Base-by-base conservation (phyloP, 2,797 vertebrate species). In the Spea hammondii region DNA sequence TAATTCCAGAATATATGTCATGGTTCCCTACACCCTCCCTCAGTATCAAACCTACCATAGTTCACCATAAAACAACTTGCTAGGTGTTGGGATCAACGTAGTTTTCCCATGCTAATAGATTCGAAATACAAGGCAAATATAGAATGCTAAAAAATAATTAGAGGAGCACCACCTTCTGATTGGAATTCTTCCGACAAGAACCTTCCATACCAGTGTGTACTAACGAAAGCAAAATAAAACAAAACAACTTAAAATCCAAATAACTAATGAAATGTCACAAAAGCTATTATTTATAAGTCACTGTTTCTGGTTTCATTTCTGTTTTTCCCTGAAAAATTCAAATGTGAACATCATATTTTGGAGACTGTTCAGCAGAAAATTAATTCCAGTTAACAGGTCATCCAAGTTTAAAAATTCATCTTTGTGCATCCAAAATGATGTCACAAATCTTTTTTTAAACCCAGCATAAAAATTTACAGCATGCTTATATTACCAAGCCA, bases 331-430 rank as follows among this genome's bases (percentile, higher is more conserved):
- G 53, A 76, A 80, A 80, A 70, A 47, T 67, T 65, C 55, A 53
- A 49, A 80, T 54, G 13, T 59, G 74, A 72, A 73, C 74, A 81
- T 81, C 69, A 68, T 72, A 77, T 81, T 77, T 66, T 81, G 74
- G 74, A 81, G 66, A 72, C 46, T 32, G 46, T 81, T 77, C 79
- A 81, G 70, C 74, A 73, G 79, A 81, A 81, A 81, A 81, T 81
- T 77, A 77, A 81, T 77, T 76, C 79, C 79, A 81, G 74, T 81
- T 81, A 81, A 62, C 69, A 65, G 79, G 74, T 81, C 79, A 81
- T 81, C 74, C 79, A 81, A 81, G 79, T 81, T 81, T 67, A 81
- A 81, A 73, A 67, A 77, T 77, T 53, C 79, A 81, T 76, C 69
- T 75, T 49, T 80, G 79, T 67, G 55, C 68, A 81, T 81, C 79